phyloP scores from a whole-genome alignment of 2,888 invertebrate species.

The Lissonota sp. region DNA sequence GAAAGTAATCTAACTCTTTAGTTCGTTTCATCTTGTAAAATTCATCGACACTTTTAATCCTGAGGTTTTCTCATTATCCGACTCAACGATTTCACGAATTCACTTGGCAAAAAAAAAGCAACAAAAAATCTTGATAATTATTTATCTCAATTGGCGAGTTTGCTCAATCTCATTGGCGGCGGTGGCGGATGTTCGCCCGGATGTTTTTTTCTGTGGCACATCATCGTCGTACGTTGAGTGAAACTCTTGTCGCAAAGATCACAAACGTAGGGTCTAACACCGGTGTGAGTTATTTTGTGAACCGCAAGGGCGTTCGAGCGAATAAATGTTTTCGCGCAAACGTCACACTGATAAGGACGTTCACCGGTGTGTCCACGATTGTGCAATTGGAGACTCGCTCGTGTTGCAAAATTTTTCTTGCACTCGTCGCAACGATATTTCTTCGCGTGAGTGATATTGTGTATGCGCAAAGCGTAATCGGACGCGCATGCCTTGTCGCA shows the following conservation, averaged over 20 bases:
- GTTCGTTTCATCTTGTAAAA: no score
- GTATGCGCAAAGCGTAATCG: constrained; percentile 25
- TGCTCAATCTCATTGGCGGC: not conserved
- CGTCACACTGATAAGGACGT: constrained; percentile 77
- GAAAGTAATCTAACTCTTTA: no score
- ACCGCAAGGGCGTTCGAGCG: constrained; percentile 70
- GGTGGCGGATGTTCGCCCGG: constrained; percentile 56
- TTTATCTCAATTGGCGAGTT: constrained; percentile 7
- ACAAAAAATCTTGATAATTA: no score
- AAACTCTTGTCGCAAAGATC: constrained; percentile 51
- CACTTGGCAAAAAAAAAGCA: no score
- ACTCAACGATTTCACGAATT: no score
- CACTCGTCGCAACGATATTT: constrained; percentile 29
- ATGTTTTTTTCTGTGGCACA: constrained; percentile 59
- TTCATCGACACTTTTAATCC: no score
- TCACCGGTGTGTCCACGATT: constrained; percentile 80
- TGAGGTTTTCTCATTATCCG: no score
- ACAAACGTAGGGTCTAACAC: constrained; percentile 50
- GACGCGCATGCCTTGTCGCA: constrained; percentile 58
- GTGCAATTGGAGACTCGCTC: constrained; percentile 77
- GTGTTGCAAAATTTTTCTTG: constrained; percentile 41
- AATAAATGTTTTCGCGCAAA: constrained; percentile 79
- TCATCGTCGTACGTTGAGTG: constrained; percentile 57
- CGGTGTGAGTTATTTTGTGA: constrained; percentile 43
- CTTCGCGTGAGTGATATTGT: constrained; percentile 20